Evolutionary conservation across 2,888 invertebrate genomes (phyloP), one percentile per base, ranked within the genome.

Genomic region (Cosmia pyralina): DNA sequence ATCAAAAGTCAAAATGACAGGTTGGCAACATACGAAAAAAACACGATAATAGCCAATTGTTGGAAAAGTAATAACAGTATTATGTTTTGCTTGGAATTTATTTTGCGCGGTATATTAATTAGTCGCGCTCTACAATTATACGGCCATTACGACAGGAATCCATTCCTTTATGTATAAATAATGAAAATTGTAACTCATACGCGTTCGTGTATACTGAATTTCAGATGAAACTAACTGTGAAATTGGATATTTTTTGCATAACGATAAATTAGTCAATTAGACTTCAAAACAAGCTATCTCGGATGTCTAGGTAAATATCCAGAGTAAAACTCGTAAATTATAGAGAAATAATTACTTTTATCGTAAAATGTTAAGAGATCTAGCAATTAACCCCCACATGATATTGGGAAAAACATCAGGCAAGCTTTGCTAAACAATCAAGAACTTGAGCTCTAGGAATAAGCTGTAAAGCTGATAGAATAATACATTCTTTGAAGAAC

Each of bases 1-100:
- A 74, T 74, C 71, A 74, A 79, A 78, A 50, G 64, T 67, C 53
- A 75, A 71, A 81, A 77, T 63, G 63, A 63, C 72, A 58, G 69
- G 66, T 69, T 79, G 70, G 50, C 77, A 73, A 69, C 59, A 28
- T n/a, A 67, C 50, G 53, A 63, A 48, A 77, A 75, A 67, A 58
- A 48, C 48, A 55, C 48, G 15, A 50, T 68, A 48, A 53, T 44
- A 67, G 52, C 59, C 67, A 59, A 67, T 69, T 59, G 53, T 76
- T 58, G 58, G 52, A 65, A 77, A 75, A 74, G 58, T 65, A 66
- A 60, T 69, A 62, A 22, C 1, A n/a, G 19, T 52, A n/a, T 52
- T n/a, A 52, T 52, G n/a, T 62, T 72, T 28, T 63, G 48, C 44
- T 74, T 11, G 55, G 48, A 66, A 69, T 74, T 52, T 44, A 67